Evolutionary conservation across 2,113 vertebrate species (phyloP).

Genomic region (Clupea harengus): DNA sequence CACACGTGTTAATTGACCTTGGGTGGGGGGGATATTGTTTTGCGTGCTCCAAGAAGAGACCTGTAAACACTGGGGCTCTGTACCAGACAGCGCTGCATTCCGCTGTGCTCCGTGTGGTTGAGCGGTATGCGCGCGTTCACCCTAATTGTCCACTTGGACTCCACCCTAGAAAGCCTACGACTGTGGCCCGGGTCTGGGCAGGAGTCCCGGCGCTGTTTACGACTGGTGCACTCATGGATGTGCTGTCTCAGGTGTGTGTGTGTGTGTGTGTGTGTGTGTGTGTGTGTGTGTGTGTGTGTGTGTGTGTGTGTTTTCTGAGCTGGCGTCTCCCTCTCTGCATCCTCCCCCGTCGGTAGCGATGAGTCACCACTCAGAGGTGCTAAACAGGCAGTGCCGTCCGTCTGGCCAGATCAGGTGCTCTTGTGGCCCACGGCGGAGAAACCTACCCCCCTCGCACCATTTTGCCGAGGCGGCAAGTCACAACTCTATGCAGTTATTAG

Average conservation of each 20-base stretch:
- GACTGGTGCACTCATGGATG: too few relatives aligned
- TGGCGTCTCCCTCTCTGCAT: conserved; percentile 19
- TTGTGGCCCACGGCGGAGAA: not conserved
- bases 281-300: not conserved
- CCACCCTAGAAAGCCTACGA: not conserved
- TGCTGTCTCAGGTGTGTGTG: not conserved
- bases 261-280: conserved; percentile 1
- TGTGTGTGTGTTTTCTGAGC: not conserved
- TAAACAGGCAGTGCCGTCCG: not conserved
- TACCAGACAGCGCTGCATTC: not conserved
- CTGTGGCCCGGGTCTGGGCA: too few relatives aligned
- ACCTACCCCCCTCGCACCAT: too few relatives aligned
- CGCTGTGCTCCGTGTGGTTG: not conserved
- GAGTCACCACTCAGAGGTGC: conserved; percentile 22
- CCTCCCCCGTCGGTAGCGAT: conserved; percentile 18
- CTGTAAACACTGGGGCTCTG: not conserved
- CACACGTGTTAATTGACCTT: not conserved
- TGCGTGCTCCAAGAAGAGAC: not conserved
- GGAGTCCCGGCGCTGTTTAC: too few relatives aligned
- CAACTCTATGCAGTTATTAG: not conserved
- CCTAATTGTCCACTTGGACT: not conserved
- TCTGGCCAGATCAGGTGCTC: not conserved
- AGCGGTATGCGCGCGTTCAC: not conserved
- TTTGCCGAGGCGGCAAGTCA: too few relatives aligned
- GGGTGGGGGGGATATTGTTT: not conserved